Conservation (phyloP, 2,113 vertebrate genomes). For the Hyla sarda region DNA sequence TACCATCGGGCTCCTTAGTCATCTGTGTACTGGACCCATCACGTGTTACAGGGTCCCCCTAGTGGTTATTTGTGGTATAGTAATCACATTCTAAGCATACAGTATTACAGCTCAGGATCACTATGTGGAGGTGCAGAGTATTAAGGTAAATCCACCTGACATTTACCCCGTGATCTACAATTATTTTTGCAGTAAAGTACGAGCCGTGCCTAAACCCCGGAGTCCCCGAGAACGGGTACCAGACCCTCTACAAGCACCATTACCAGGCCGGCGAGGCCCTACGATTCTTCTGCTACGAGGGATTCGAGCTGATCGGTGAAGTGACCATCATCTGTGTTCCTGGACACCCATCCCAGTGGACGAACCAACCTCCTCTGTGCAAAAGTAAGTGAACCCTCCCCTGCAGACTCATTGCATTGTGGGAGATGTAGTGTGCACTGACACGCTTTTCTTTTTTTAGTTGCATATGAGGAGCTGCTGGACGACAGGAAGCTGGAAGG, state of each 20-base stretch:
- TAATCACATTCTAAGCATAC: background rate
- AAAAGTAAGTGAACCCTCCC: constrained; percentile 76
- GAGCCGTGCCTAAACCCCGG: constrained; percentile 91
- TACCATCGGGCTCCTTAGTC: background rate
- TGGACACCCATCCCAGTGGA: constrained; percentile 91
- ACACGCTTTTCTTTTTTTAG: constrained; percentile 61
- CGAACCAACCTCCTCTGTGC: constrained; percentile 89
- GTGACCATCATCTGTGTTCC: constrained; percentile 90
- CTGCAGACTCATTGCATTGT: background rate
- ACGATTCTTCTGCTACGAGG: constrained; percentile 92
- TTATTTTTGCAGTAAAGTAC: constrained; percentile 80
- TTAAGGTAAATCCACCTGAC: no score
- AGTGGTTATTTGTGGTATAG: background rate
- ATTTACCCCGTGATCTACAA: background rate
- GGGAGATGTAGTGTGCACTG: background rate
- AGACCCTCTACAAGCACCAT: constrained; percentile 90
- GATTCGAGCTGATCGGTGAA: constrained; percentile 90
- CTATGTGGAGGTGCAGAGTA: background rate
- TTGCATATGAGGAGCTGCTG: constrained; percentile 89
- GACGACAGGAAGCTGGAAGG: constrained; percentile 90
- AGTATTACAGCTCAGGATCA: background rate
- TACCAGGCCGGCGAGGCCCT: constrained; percentile 91
- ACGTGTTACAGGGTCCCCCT: background rate
- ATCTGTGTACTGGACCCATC: background rate
- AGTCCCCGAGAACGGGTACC: constrained; percentile 90